Base-by-base conservation (phyloP, 2,797 vertebrate species). In the Argyrosomus regius region DNA sequence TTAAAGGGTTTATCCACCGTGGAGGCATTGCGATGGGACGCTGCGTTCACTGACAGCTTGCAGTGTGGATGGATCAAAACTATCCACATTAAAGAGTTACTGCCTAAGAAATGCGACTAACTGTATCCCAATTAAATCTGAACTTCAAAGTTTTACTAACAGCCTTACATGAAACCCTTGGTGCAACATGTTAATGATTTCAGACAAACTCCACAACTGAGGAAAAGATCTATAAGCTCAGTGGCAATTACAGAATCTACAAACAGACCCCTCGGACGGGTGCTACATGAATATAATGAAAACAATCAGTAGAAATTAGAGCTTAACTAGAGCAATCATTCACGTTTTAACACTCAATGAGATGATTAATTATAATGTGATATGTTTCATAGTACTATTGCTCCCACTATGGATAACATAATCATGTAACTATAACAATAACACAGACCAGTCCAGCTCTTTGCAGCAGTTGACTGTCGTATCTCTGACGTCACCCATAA, bases 141-240 rank as follows among this genome's bases (percentile, higher is more conserved):
- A 52, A 53, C 62, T 66, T 84, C 53, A 81, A 65, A 75, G 53
- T 60, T 59, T 28, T 60, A 48, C 28, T 39, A 57, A 20, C 26
- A 69, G 58, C 49, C 35, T 1, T 17, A 4, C 3, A 10, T 31
- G 16, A 63, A 31, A 50, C 22, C 50, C 18, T 43, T 50, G 63
- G 48, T 39, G 28, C 17, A 67, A 66, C 45, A 57, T 64, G n/a
- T 63, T 66, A 63, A 66, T 26, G 24, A 56, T 14, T 56, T 50
- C 0, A 31, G 52, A 45, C 11, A 64, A 57, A 77, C 5, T 35
- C 3, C 1, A 16, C 39, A 59, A 63, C 56, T 20, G 3, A 77
- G 6, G 4, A 26, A 14, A 54, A 59, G 20, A 67, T 69, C 35
- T 48, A 18, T 13, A 16, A 53, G n/a, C 13, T 78, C 26, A n/a